Base-by-base conservation (phyloP, 2,797 vertebrate genomes). In the Mus minutoides region DNA sequence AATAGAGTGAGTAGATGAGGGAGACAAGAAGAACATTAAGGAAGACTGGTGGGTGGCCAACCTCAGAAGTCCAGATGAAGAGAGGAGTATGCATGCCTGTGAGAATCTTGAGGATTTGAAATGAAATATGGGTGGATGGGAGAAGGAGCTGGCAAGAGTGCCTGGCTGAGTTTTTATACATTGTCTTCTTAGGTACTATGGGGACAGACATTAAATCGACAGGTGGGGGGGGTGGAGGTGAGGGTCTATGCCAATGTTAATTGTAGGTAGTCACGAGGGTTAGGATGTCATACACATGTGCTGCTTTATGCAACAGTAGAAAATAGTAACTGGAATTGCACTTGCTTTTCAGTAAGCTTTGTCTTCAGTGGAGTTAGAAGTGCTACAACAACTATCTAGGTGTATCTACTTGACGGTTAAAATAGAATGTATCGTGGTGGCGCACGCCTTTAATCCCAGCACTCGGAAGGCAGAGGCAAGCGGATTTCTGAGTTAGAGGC, bases 331-430 rank as follows among this genome's bases (percentile, higher is more conserved):
- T 89, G 26, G 52, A 96, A 95, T 75, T 93, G 21, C 92, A 97
- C 91, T 97, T 85, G 96, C 84, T 94, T 92, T 19, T 96, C 29
- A 71, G 90, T 31, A 26, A 78, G 96, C 94, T 98, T 95, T 83
- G 0, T 86, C 92, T 93, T 92, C 89, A 94, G 79, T 95, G 87
- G 13, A 92, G 95, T 98, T 97, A 96, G 71, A 97, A 97, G 95
- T 71, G 64, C 67, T 97, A 90, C 79, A 97, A 88, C 67, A 97
- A 93, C 97, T 95, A 87, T 76, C 78, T 77, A 71, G 40, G 67
- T 56, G 64, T 56, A 79, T 67, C 26, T 80, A 58, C 60, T 34
- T 71, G 62, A 90, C 4, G 31, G 24, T 71, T 88, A 89, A n/a
- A 93, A 40, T 69, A 92, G 21, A 93, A 31, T 69, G 37, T 76